Percentiles rank a stretch among this genome's conserved stretches.
phyloP scores from a whole-genome alignment of 2,888 invertebrate genomes.

The Amblyteles armatorius region DNA sequence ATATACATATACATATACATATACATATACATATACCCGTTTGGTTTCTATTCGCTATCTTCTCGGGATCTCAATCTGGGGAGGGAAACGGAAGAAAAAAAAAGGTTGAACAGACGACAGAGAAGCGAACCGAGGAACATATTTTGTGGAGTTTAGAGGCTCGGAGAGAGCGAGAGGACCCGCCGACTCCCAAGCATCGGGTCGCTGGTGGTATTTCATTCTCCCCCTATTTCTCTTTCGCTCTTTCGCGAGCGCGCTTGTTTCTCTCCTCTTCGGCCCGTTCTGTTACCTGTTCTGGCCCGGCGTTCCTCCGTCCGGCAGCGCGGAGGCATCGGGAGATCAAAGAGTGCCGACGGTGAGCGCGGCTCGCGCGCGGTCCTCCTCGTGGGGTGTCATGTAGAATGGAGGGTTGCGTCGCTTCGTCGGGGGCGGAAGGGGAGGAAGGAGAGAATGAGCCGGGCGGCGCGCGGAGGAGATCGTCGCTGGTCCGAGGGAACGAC shows the following conservation, averaged over 20 bases:
- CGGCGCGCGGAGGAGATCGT: conserved; percentile 43
- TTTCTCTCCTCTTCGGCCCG: conserved; percentile 42
- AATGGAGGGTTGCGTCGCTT: conserved; percentile 58
- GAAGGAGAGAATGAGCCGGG: conserved; percentile 48
- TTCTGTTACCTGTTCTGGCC: conserved; percentile 9
- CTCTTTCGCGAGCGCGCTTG: conserved; percentile 43
- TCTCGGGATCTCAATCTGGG: conserved; percentile 49
- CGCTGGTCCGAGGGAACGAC: conserved; percentile 26
- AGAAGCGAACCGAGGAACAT: conserved; percentile 74
- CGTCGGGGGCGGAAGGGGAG: conserved; percentile 29
- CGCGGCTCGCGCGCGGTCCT: conserved; percentile 75
- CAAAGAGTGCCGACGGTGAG: conserved; percentile 71
- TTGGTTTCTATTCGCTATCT: conserved; percentile 47
- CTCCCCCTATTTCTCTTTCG: conserved; percentile 27
- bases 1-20: background rate
- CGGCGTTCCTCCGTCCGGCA: conserved; percentile 46
- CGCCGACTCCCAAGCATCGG: conserved; percentile 64
- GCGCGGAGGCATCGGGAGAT: conserved; percentile 57
- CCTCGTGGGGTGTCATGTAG: conserved; percentile 80
- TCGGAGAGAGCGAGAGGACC: conserved; percentile 69
- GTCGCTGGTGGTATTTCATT: conserved; percentile 68
- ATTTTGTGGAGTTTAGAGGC: conserved; percentile 80
- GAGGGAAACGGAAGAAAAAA: conserved; percentile 42
- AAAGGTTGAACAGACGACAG: conserved; percentile 62
- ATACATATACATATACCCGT: background rate